Conservation (phyloP, 2,113 vertebrate species). For the Desmodus rotundus region DNA sequence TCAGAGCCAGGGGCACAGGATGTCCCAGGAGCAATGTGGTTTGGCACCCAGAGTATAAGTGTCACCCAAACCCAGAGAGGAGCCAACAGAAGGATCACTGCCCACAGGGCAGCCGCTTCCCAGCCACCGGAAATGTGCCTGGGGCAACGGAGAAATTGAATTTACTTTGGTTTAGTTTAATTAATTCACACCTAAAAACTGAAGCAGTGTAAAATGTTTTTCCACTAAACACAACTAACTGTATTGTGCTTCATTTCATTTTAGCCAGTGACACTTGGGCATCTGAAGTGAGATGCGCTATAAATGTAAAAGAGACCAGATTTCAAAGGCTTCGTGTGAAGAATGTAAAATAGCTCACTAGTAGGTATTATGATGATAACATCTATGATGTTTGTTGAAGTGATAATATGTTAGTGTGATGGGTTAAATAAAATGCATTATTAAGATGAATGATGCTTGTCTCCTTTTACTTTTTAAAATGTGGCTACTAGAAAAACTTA, state of each 20-base stretch:
- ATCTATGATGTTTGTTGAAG: background rate
- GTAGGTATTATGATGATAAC: background rate
- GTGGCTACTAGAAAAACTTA: too few species aligned
- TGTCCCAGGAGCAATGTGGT: fast-evolving
- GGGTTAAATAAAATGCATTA: background rate
- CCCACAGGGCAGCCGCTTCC: fast-evolving
- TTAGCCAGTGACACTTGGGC: background rate
- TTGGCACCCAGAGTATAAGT: fast-evolving
- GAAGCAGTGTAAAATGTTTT: background rate
- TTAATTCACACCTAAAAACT: background rate
- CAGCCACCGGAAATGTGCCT: background rate
- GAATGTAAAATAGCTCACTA: background rate
- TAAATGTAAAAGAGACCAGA: background rate
- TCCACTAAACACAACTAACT: background rate
- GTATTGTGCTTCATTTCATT: background rate
- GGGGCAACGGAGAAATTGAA: background rate
- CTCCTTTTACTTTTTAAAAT: background rate
- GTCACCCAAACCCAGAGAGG: background rate
- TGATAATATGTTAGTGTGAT: background rate
- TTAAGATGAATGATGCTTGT: background rate
- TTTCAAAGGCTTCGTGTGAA: background rate
- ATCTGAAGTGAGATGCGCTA: background rate
- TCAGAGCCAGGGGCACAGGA: fast-evolving
- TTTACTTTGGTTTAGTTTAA: background rate
- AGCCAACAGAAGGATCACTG: fast-evolving